These are phyloP conservation scores for Montipora foliosa DNA, from an alignment of 64 coral and sea anemone genomes.

Conservation along the genomic window DNA sequence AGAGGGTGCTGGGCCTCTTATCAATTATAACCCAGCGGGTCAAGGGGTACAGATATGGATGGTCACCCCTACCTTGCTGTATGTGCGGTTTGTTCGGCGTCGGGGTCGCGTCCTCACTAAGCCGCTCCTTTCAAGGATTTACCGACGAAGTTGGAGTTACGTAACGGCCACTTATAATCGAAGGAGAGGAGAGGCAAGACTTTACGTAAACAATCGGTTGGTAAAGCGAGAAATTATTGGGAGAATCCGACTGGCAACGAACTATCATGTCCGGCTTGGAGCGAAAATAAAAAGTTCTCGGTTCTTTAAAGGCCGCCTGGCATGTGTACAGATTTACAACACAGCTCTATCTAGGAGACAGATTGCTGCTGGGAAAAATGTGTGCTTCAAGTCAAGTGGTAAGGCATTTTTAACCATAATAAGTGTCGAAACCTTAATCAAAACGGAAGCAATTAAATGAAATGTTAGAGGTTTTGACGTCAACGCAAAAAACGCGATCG, in stretches of 20 bases:
- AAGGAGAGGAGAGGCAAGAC: slow-evolving; percentile 61
- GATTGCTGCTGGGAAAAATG: slow-evolving; percentile 48
- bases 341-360: slow-evolving; percentile 62
- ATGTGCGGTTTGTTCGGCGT: slow-evolving; percentile 64
- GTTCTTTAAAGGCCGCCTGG: slow-evolving; percentile 77
- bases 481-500: too few species aligned
- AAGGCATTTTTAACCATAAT: neutral
- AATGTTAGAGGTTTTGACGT: too few species aligned
- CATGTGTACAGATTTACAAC: slow-evolving; percentile 89
- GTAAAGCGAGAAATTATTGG: slow-evolving; percentile 42
- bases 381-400: slow-evolving; percentile 82
- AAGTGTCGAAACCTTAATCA: too few species aligned
- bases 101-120: slow-evolving; percentile 13
- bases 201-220: slow-evolving; percentile 76
- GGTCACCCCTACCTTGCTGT: slow-evolving; percentile 29
- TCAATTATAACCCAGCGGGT: slow-evolving; percentile 65
- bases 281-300: slow-evolving; percentile 33
- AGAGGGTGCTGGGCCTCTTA: slow-evolving; percentile 59
- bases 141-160: slow-evolving; percentile 72
- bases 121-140: slow-evolving; percentile 39
- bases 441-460: too few species aligned
- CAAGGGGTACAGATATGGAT: slow-evolving; percentile 86
- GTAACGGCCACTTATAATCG: slow-evolving; percentile 66
- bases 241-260: slow-evolving; percentile 72
- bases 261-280: slow-evolving; percentile 77